Evolutionary conservation across 2,113 vertebrate species (phyloP).

Genomic region (Phrynocephalus versicolor): DNA sequence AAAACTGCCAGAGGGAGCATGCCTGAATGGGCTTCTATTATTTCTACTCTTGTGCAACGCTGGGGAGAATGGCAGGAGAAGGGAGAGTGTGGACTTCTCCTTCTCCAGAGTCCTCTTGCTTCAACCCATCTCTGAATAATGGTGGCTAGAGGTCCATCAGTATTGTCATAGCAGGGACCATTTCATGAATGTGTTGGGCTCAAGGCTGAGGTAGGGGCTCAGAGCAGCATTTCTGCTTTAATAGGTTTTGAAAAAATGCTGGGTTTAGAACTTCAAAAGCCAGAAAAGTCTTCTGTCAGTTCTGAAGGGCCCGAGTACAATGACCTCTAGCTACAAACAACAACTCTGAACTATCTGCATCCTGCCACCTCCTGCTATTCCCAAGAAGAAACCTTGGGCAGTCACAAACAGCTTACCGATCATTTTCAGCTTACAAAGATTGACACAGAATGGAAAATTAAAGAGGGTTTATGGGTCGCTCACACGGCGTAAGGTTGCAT

Average conservation of each 20-base stretch:
- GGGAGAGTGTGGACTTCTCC: neutral
- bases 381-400: neutral
- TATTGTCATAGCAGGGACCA: neutral
- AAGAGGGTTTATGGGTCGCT: neutral
- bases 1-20: no score
- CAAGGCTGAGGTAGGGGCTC: neutral
- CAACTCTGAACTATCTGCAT: neutral
- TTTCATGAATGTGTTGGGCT: neutral
- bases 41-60: neutral
- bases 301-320: neutral
- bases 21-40: no score
- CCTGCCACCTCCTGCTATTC: neutral
- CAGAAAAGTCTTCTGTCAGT: neutral
- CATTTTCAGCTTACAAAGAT: slow-evolving; percentile 16
- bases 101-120: neutral
- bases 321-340: neutral
- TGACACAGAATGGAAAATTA: neutral
- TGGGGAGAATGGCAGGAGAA: neutral
- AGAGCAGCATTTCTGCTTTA: neutral
- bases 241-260: neutral
- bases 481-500: neutral
- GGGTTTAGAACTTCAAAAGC: neutral
- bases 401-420: neutral
- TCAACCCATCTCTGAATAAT: neutral
- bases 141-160: neutral